Base-by-base conservation (phyloP, 2,888 invertebrate genomes). In the Caenorhabditis plicata region DNA sequence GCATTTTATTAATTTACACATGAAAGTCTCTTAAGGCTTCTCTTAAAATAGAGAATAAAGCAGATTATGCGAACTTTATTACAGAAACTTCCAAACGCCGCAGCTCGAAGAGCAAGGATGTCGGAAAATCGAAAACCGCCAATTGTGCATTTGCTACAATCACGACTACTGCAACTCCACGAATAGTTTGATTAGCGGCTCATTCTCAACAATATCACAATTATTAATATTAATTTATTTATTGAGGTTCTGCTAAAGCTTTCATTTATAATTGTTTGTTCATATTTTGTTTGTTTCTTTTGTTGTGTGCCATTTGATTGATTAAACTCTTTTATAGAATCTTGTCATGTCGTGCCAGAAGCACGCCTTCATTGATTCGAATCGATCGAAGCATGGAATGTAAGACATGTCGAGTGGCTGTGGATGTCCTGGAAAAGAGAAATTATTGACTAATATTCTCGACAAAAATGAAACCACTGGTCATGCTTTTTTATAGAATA, bases 281-380 rank as follows among this genome's bases (percentile, higher is more conserved):
- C n/a, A n/a, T n/a, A n/a, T n/a, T n/a, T n/a, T n/a, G n/a, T n/a
- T n/a, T n/a, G n/a, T n/a, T n/a, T n/a, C n/a, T n/a, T n/a, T n/a
- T n/a, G n/a, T n/a, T n/a, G n/a, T n/a, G n/a, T n/a, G n/a, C n/a
- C n/a, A n/a, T n/a, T n/a, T n/a, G n/a, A n/a, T n/a, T n/a, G n/a
- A n/a, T n/a, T 45, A 62, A 11, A 36, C 55, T 20, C 44, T 47
- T 38, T 57, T 57, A 53, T 66, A 72, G 58, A 62, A 73, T 20
- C 65, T 31, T 7, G 72, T 69, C 51, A 75, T 47, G 32, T 75
- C 73, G 41, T 75, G 71, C 71, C 71, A 77, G 67, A 77, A 77
- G 57, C 77, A 77, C 13, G 68, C 55, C 43, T 75, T 75, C 75
- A 77, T 77, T 19, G 56, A 56, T 36, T 76, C 74, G 44, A 76